phyloP scores from a whole-genome alignment of 2,888 invertebrate genomes.

The Calliphora vomitoria region DNA sequence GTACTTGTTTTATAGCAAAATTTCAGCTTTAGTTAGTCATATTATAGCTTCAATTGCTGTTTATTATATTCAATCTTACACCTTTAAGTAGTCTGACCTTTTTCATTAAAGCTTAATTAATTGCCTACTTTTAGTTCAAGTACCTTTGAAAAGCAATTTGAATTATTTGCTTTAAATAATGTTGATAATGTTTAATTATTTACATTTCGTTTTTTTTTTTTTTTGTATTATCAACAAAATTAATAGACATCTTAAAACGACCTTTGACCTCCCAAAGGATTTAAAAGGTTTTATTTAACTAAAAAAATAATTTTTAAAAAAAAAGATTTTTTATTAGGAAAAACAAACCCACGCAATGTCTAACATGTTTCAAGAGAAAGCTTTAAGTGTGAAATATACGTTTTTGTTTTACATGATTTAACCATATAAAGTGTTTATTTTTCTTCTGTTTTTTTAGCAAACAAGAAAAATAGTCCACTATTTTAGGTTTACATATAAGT shows the following conservation, averaged over 20 bases:
- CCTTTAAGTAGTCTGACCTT: not conserved
- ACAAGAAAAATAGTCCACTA: not conserved
- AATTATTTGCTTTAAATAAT: not conserved
- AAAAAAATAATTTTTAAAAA: not conserved
- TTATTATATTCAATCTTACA: no score
- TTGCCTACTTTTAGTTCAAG: not conserved
- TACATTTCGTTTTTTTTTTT: not conserved
- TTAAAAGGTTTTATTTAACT: not conserved
- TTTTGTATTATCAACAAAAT: not conserved
- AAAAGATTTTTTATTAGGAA: not conserved
- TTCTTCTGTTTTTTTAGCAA: not conserved
- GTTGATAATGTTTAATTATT: not conserved
- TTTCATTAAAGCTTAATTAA: not conserved
- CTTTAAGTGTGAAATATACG: not conserved
- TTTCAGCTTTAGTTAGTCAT: no score
- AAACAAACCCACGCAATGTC: not conserved
- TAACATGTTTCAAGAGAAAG: not conserved
- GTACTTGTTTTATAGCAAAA: no score
- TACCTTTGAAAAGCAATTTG: not conserved
- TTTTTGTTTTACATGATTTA: not conserved
- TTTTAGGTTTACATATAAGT: not conserved
- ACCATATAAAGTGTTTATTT: not conserved
- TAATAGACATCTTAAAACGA: not conserved
- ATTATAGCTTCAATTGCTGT: no score
- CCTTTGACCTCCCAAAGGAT: not conserved